phyloP scores from a whole-genome alignment of 1,140 invertebrate genomes.

The Asobara japonica region DNA sequence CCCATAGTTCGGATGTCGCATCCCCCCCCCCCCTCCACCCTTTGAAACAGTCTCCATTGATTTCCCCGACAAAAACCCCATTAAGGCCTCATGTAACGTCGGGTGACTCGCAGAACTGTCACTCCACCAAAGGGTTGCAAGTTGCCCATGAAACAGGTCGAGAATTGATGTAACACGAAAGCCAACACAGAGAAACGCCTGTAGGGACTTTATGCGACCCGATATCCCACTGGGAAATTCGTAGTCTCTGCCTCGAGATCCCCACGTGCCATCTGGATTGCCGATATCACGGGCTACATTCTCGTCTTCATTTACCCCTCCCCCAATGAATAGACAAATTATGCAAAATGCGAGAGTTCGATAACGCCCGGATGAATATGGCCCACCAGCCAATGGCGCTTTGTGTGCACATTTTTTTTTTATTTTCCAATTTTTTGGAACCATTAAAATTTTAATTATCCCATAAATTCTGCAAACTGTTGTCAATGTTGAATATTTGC shows the following conservation, averaged over 20 bases:
- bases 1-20: background rate
- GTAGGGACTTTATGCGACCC: background rate
- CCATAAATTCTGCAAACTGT: too few relatives aligned
- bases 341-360: conserved; percentile 14
- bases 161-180: background rate
- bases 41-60: background rate
- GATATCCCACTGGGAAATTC: background rate
- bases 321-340: conserved; percentile 28
- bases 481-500: too few relatives aligned
- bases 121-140: background rate
- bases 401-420: background rate
- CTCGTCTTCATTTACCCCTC: background rate
- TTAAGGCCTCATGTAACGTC: background rate
- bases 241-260: too few relatives aligned
- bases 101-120: background rate
- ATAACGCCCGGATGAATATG: conserved; percentile 9
- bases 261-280: conserved; percentile 16
- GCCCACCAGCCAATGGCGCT: background rate
- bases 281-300: background rate
- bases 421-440: background rate
- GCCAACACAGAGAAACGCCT: background rate
- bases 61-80: background rate
- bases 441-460: too few relatives aligned
- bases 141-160: background rate
- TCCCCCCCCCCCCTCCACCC: background rate